phyloP scores from a whole-genome alignment of 2,113 vertebrate species.

The Sapajus apella region DNA sequence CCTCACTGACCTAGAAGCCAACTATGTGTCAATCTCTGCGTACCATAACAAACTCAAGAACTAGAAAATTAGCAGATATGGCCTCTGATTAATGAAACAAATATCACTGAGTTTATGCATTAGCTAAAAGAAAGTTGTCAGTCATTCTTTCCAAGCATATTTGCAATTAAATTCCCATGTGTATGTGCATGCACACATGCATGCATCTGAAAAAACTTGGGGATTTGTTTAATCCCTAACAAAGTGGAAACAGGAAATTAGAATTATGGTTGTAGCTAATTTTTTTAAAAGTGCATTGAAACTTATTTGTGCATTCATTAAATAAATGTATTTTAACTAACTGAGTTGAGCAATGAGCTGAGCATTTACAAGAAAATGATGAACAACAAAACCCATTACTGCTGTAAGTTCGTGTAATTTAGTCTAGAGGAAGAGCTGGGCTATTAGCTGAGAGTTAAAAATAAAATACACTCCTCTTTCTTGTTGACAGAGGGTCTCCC shows the following conservation, averaged over 20 bases:
- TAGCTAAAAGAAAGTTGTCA: neutral
- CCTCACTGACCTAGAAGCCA: neutral
- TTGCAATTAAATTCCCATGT: neutral
- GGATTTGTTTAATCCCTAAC: neutral
- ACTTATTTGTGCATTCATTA: neutral
- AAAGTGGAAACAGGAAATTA: neutral
- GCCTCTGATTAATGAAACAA: neutral
- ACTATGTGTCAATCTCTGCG: slow-evolving; percentile 39
- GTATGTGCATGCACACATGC: rapidly evolving
- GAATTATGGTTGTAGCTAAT: neutral
- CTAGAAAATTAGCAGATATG: slow-evolving; percentile 23
- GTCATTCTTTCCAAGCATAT: neutral
- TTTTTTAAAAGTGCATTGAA: neutral
- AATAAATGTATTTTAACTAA: slow-evolving; percentile 8
- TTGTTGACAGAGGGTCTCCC: neutral
- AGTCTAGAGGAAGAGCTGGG: neutral
- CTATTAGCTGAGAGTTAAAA: neutral
- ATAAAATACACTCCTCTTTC: neutral
- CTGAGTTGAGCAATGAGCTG: neutral
- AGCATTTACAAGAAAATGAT: neutral
- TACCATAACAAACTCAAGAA: slow-evolving; percentile 45
- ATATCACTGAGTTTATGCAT: neutral
- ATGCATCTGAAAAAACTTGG: neutral
- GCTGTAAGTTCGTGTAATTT: neutral
- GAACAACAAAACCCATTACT: neutral